A percentile compares a stretch with the other conserved stretches of the same genome.
Conservation (phyloP, 2,888 invertebrate species). For the Mycalesis mineus region DNA sequence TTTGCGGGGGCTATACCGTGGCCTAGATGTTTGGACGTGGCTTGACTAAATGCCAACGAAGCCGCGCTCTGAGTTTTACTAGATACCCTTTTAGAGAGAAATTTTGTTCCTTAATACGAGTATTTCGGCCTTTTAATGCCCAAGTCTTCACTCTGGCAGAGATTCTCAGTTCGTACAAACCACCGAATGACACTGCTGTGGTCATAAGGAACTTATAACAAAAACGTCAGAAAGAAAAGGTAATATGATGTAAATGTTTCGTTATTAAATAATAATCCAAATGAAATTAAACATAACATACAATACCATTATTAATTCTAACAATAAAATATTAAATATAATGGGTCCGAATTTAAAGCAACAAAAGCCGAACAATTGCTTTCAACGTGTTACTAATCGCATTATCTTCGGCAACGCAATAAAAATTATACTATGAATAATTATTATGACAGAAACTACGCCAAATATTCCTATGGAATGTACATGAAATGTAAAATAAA, state of each 20-base stretch:
- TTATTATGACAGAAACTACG: constrained; percentile 44
- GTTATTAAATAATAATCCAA: background rate
- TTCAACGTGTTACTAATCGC: constrained; percentile 50
- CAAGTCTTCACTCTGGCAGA: too few species aligned
- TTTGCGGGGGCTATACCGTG: too few species aligned
- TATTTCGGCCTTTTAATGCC: too few species aligned
- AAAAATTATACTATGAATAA: constrained; percentile 47
- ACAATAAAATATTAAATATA: background rate
- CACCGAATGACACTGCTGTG: too few species aligned
- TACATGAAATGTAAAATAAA: background rate
- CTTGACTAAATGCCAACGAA: too few species aligned
- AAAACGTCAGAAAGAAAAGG: too few species aligned
- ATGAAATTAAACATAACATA: background rate
- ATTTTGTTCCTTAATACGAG: too few species aligned
- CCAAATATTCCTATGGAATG: background rate
- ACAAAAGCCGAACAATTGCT: constrained; percentile 27
- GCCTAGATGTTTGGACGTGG: too few species aligned
- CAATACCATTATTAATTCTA: background rate
- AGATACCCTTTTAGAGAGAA: too few species aligned
- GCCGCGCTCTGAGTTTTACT: too few species aligned
- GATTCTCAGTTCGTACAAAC: too few species aligned
- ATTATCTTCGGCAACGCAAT: constrained; percentile 48
- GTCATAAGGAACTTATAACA: too few species aligned
- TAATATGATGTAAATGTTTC: background rate
- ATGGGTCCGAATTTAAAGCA: background rate